Percentiles rank a stretch among this genome's conserved stretches.
These are phyloP conservation scores for Karalla daura DNA, from an alignment of 2,797 vertebrate species.

Conservation along the genomic window DNA sequence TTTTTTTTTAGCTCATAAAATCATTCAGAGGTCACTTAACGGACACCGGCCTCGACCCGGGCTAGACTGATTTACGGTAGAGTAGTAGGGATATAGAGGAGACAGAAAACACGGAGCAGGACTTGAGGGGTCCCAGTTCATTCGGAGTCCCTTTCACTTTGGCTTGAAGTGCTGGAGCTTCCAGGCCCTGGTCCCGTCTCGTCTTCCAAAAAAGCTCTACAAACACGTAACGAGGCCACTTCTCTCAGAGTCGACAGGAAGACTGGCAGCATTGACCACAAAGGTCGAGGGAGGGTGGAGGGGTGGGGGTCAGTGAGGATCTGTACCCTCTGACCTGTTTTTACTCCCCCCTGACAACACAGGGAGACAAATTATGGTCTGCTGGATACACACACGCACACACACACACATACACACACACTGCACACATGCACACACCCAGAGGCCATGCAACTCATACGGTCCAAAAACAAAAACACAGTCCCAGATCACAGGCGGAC, in stretches of 20 bases:
- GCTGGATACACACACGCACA: slow-evolving; percentile 46
- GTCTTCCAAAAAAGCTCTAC: slow-evolving; percentile 48
- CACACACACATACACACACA: slow-evolving; percentile 39
- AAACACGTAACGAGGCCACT: slow-evolving; percentile 66
- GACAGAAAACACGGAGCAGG: slow-evolving; percentile 52
- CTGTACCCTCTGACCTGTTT: slow-evolving; percentile 39
- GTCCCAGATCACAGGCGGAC: slow-evolving; percentile 52
- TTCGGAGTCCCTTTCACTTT: slow-evolving; percentile 71
- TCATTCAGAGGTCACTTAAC: slow-evolving; percentile 79
- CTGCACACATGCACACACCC: slow-evolving; percentile 55
- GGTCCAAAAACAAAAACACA: slow-evolving; percentile 38
- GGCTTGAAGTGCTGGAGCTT: slow-evolving; percentile 71
- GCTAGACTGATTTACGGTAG: slow-evolving; percentile 50
- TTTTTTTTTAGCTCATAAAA: slow-evolving; percentile 74
- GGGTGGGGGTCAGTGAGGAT: slow-evolving; percentile 50
- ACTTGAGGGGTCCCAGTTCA: slow-evolving; percentile 56
- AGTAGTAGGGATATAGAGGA: slow-evolving; percentile 44
- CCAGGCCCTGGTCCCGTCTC: slow-evolving; percentile 38
- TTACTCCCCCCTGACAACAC: background rate
- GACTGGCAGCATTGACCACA: slow-evolving; percentile 78
- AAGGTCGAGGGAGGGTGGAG: too few species aligned
- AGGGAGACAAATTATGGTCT: slow-evolving; percentile 49
- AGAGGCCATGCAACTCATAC: slow-evolving; percentile 75
- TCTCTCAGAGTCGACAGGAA: slow-evolving; percentile 78
- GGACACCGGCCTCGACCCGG: slow-evolving; percentile 61